Base-by-base conservation (phyloP, 2,113 vertebrate species). In the Pyrgilauda ruficollis region DNA sequence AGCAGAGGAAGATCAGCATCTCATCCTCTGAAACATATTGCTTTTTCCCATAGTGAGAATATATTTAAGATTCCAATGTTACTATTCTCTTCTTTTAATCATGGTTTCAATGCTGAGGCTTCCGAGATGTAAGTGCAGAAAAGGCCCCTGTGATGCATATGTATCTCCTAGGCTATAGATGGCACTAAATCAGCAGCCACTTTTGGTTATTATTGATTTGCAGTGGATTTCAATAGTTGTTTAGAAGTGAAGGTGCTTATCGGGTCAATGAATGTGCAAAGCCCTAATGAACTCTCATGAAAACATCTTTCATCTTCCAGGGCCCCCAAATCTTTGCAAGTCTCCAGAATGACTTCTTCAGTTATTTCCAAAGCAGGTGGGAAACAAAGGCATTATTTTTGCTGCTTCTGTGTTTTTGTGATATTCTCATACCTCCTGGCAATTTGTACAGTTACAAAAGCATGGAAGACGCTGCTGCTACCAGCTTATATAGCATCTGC, bases 131-230 rank as follows among this genome's bases (percentile, higher is more conserved):
- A 74, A 89, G 66, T 14, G 12, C 56, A 70, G 56, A 44, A 85
- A 88, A 41, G 21, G n/a, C 6, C 13, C 28, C 61, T 84, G 22
- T 33, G 44, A 52, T 58, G 44, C 37, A 37, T 26, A 30, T 55
- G 16, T 86, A 19, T 70, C 63, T 88, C 63, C 31, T 56, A 86
- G 47, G 56, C 55, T 90, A 88, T 37, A 93, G 62, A 64, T 84
- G 80, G 52, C 73, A 93, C 72, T 90, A 92, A 92, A 37, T 80
- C 72, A 91, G 82, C 90, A 96, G 61, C 30, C 52, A 64, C 76
- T 77, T 94, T 81, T 84, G 44, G 41, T 86, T 89, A 16, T 86
- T 72, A 56, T 70, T 52, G 73, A 88, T 75, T 88, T 3, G 3
- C 35, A 69, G 41, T 46, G 56, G n/a, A 95, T 93, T 87, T 92